These are phyloP conservation scores for Himalopsyche phryganea DNA, from an alignment of 1,140 invertebrate genomes.

Conservation along the genomic window DNA sequence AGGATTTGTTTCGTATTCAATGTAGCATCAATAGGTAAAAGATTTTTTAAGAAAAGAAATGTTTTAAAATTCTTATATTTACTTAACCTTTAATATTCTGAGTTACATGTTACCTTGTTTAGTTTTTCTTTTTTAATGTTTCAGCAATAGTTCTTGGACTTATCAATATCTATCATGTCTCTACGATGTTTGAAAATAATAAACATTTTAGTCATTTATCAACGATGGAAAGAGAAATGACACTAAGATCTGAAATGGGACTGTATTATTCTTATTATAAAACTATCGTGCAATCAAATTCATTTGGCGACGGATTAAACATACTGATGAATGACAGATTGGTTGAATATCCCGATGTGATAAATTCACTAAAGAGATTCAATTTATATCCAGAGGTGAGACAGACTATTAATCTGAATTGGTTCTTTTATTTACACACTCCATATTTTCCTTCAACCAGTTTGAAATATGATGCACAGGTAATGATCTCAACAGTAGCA, in stretches of 20 bases:
- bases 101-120: too few species aligned
- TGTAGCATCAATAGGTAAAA: background rate
- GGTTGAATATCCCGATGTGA: slow-evolving; percentile 74
- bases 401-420: slow-evolving; percentile 18
- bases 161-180: slow-evolving; percentile 64
- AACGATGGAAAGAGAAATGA: slow-evolving; percentile 76
- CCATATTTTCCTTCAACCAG: too few species aligned
- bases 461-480: too few species aligned
- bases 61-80: too few species aligned
- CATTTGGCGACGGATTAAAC: slow-evolving; percentile 60
- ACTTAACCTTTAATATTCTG: too few species aligned
- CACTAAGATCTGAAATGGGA: slow-evolving; percentile 79
- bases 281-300: slow-evolving; percentile 66
- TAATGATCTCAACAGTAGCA: too few species aligned
- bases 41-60: too few species aligned
- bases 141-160: slow-evolving; percentile 40
- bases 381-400: slow-evolving; percentile 80
- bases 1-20: background rate
- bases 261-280: slow-evolving; percentile 89
- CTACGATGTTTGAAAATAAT: slow-evolving; percentile 75
- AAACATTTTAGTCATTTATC: slow-evolving; percentile 80
- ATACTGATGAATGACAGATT: slow-evolving; percentile 69
- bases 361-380: slow-evolving; percentile 78
- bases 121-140: background rate
- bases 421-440: slow-evolving; percentile 5